phyloP scores from a whole-genome alignment of 2,888 invertebrate genomes.

The Apoderus coryli region DNA sequence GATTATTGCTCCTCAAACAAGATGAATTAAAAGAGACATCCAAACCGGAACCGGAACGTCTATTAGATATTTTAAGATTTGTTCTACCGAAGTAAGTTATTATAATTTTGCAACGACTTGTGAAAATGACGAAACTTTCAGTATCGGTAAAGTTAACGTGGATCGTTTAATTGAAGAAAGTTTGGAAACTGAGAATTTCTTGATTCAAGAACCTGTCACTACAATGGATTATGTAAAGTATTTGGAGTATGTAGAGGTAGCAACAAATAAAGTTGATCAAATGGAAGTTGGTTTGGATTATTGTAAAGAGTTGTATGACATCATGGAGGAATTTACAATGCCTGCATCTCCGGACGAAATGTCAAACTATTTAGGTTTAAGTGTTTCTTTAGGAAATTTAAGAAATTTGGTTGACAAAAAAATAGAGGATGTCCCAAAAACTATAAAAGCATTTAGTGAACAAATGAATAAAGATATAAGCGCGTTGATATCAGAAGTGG shows the following conservation, averaged over 20 bases:
- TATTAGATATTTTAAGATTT: constrained; percentile 48
- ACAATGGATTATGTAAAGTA: constrained; percentile 61
- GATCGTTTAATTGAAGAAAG: constrained; percentile 41
- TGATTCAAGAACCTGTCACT: constrained; percentile 47
- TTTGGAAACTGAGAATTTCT: constrained; percentile 46
- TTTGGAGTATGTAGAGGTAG: constrained; percentile 52
- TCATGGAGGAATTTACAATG: constrained; percentile 68
- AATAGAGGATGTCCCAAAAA: constrained; percentile 50
- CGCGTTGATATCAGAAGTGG: constrained; percentile 55
- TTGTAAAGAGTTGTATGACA: constrained; percentile 67
- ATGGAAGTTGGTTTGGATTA: constrained; percentile 65
- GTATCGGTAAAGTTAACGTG: constrained; percentile 48
- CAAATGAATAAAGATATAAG: constrained; percentile 68
- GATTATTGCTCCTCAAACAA: constrained; percentile 56
- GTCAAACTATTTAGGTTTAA: constrained; percentile 46
- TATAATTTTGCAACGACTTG: neutral
- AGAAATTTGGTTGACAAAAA: constrained; percentile 56
- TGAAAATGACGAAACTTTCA: constrained; percentile 23
- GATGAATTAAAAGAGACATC: constrained; percentile 55
- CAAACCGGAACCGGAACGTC: constrained; percentile 53
- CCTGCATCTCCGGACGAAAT: constrained; percentile 57
- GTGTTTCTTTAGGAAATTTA: constrained; percentile 45
- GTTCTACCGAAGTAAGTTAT: constrained; percentile 50
- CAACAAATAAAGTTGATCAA: constrained; percentile 47
- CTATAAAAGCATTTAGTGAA: constrained; percentile 55